Base-by-base conservation (phyloP, 2,113 vertebrate genomes). In the Asarcornis scutulata region DNA sequence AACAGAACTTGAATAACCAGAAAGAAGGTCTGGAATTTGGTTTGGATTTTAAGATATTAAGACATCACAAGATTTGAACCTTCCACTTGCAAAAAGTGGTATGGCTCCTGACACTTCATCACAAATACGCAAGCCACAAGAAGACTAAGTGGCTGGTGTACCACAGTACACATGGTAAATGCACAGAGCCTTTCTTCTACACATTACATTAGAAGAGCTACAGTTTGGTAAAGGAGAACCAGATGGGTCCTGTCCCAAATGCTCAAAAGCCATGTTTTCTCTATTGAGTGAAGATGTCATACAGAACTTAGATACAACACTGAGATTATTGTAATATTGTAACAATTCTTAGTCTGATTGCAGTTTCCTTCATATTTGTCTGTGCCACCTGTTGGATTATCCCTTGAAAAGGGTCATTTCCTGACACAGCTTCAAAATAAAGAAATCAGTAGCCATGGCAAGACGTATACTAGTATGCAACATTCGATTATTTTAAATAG, bases 401-500 rank as follows among this genome's bases (percentile, higher is more conserved):
- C 42, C 31, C 60, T 89, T 18, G 75, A 89, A 83, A 73, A 50
- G 10, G 58, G 53, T 78, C 13, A 89, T 93, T 87, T 93, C 73
- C 91, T 83, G 75, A 94, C 76, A 56, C 83, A 95, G 8, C 53
- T 88, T 86, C 81, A 90, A 89, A 96, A 92, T 21, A 83, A 89
- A 94, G 59, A 95, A 88, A 26, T 31, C 75, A 84, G 90, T 29
- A 80, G 84, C 86, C 80, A 91, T 58, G 4, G 55, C 29, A 91
- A 85, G 71, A 92, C 50, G 17, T 15, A 12, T n/a, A 44, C 40
- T 32, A 59, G 7, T 31, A 27, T 8, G 55, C 53, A 58, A 58
- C 8, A 31, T 31, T 68, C 86, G 93, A 23, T 97, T 88, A 91
- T 60, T 89, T 58, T 66, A 80, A 92, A 84, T 8, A 17, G 58